phyloP scores from a whole-genome alignment of 2,113 vertebrate genomes.

The Acanthisitta chloris region DNA sequence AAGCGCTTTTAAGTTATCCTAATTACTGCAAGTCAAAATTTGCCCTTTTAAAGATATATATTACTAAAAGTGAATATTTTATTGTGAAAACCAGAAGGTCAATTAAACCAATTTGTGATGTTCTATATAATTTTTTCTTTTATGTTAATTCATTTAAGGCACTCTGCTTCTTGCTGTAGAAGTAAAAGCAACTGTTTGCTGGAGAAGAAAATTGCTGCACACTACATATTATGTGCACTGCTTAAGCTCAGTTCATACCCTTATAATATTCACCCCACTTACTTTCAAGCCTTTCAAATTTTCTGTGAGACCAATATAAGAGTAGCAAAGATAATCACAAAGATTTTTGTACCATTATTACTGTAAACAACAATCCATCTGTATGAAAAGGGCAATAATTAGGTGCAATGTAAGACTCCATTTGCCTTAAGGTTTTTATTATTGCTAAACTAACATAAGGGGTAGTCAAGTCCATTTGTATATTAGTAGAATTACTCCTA shows the following conservation, averaged over 20 bases:
- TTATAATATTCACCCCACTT: not conserved
- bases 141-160: not conserved
- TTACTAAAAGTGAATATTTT: not conserved
- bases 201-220: not conserved
- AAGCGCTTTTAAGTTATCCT: not conserved
- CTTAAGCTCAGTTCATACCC: not conserved
- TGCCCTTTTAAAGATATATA: not conserved
- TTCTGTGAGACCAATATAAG: not conserved
- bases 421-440: not conserved
- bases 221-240: not conserved
- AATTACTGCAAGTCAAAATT: not conserved
- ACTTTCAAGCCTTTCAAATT: not conserved
- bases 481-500: not conserved
- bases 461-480: not conserved
- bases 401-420: not conserved
- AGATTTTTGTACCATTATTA: not conserved
- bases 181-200: not conserved
- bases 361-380: not conserved
- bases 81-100: not conserved
- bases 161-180: not conserved
- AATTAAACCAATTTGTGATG: not conserved
- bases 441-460: not conserved
- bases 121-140: not conserved
- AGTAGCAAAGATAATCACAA: not conserved
- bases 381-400: not conserved